Evolutionary conservation across 2,113 vertebrate species (phyloP).

Genomic region (Tychaedon coryphoeus): DNA sequence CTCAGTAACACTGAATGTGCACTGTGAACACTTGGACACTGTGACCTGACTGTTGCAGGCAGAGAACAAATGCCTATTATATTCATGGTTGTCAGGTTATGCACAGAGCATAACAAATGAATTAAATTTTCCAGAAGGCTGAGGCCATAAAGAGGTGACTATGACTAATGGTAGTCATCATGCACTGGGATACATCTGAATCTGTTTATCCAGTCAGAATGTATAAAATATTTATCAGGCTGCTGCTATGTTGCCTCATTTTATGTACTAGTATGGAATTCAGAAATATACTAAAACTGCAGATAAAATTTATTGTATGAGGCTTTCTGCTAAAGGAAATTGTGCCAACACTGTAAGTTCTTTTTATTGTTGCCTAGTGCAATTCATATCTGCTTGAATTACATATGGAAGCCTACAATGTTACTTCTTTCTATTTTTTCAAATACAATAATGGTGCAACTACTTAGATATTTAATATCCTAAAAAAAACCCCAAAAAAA

Average conservation of each 20-base stretch:
- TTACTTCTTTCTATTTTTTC: neutral
- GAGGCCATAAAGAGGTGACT: neutral
- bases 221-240: neutral
- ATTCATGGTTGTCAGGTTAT: neutral
- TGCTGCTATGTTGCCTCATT: neutral
- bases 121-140: conserved; percentile 18
- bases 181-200: neutral
- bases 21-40: neutral
- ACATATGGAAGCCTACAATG: neutral
- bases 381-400: neutral
- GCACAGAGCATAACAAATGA: neutral
- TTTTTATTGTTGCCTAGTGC: neutral
- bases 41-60: neutral
- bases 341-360: neutral
- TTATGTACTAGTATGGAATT: neutral
- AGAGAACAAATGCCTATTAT: neutral
- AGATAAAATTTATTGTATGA: neutral
- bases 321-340: neutral
- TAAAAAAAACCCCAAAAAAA: neutral
- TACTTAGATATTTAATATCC: neutral
- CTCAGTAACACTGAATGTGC: neutral
- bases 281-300: neutral
- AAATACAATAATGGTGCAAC: neutral
- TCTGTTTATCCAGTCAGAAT: neutral
- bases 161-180: neutral